Conservation (phyloP, 2,113 vertebrate genomes). For the Crotalus tigris region DNA sequence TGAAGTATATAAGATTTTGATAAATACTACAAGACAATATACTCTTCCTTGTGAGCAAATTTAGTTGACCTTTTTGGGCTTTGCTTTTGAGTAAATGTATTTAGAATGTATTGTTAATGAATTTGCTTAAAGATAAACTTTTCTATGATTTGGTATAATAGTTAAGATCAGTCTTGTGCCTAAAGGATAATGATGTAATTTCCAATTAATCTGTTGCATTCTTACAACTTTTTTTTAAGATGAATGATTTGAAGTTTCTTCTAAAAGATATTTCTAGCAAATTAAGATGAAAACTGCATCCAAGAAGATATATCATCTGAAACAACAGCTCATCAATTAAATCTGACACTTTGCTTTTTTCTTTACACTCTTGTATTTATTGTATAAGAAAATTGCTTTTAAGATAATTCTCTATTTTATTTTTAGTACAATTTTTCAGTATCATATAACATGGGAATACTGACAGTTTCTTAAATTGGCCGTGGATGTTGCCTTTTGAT, state of each 20-base stretch:
- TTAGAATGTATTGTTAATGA: neutral
- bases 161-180: neutral
- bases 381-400: neutral
- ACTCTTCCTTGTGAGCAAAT: neutral
- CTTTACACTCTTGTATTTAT: neutral
- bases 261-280: slow-evolving; percentile 73
- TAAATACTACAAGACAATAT: neutral
- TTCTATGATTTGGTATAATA: neutral
- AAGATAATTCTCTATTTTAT: neutral
- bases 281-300: slow-evolving; percentile 53
- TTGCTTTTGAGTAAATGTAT: neutral
- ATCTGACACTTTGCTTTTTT: neutral
- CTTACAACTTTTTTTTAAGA: slow-evolving; percentile 20
- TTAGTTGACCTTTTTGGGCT: neutral
- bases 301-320: slow-evolving; percentile 10
- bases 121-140: neutral
- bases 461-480: neutral
- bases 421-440: neutral
- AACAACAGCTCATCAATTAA: neutral
- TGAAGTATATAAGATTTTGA: neutral
- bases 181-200: slow-evolving; percentile 17
- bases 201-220: neutral
- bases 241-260: slow-evolving; percentile 71
- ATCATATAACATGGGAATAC: neutral
- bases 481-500: neutral